These are phyloP conservation scores for Halcyon malimbica DNA, from an alignment of 2,113 vertebrate species.

Conservation along the genomic window DNA sequence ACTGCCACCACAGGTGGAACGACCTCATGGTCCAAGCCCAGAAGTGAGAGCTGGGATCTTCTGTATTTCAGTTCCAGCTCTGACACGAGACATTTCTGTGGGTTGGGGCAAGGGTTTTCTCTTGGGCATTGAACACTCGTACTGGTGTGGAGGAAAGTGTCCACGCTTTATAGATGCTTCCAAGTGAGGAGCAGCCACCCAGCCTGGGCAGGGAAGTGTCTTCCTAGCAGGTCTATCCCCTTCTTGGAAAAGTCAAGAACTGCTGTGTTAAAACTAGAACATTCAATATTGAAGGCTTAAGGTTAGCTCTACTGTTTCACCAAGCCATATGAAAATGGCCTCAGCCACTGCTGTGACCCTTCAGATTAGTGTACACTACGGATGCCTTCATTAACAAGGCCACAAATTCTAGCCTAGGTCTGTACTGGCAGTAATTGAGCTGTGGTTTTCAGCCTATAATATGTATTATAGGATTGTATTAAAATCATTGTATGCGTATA, in stretches of 20 bases:
- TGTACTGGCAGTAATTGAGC: neutral
- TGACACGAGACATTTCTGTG: neutral
- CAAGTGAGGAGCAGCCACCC: neutral
- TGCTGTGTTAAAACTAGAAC: neutral
- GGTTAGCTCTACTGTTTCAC: neutral
- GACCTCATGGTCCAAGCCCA: neutral
- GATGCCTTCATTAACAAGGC: neutral
- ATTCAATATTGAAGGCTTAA: neutral
- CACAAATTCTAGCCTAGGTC: constrained; percentile 5
- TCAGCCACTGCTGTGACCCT: neutral
- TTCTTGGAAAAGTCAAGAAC: neutral
- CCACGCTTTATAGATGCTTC: neutral
- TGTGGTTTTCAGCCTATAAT: neutral
- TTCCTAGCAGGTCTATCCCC: neutral
- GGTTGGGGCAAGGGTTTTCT: neutral
- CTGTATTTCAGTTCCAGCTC: neutral
- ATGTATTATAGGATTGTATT: neutral
- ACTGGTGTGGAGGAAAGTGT: neutral
- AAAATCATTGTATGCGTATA: neutral
- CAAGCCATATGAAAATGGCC: neutral
- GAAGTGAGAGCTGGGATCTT: neutral
- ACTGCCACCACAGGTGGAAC: neutral
- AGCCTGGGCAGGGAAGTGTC: neutral
- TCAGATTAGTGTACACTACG: neutral
- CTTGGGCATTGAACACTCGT: neutral